Base-by-base conservation (phyloP, 2,113 vertebrate species). In the Neolamprologus toae region DNA sequence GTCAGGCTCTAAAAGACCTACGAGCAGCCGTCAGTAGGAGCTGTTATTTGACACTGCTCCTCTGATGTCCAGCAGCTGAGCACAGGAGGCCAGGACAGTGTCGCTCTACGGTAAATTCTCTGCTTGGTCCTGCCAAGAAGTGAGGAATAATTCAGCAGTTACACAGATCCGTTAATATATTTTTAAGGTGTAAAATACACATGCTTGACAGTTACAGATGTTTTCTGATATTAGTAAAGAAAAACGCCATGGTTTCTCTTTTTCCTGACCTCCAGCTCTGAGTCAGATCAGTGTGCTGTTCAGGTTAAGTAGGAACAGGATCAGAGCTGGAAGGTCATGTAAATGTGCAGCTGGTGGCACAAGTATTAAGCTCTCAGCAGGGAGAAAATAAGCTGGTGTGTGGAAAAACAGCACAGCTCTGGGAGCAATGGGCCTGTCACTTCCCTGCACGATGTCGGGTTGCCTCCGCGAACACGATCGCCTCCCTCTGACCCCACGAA, bases 51-150 rank as follows among this genome's bases (percentile, higher is more conserved):
- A 95, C 91, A 94, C 94, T 81, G 82, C 83, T 90, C 21, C 93
- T 94, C 93, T 93, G 90, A 90, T 93, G 90, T 90, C 88, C 90
- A 78, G 92, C 92, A 94, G 92, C 93, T 94, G 93, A 95, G 91
- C 71, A 42, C 80, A 40, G 81, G 87, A 86, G 92, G 85, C 86
- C 79, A 8, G 31, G 81, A 33, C 68, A 83, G 91, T 90, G 93
- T 92, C 91, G 80, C 45, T 33, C 82, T 91, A 79, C 54, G 55
- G 82, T n/a, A 85, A 81, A 86, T 28, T 88, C 61, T 51, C 88
- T 80, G 81, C 73, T 61, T 19, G 33, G n/a, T 45, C 4, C 86
- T 85, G 79, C 82, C 88, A 63, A 80, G 42, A 81, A 42, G 7
- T 3, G 4, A 71, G 68, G 81, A 88, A 90, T 57, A 78, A 73